phyloP scores from a whole-genome alignment of 1,140 invertebrate genomes.

The Drosophila ambigua region DNA sequence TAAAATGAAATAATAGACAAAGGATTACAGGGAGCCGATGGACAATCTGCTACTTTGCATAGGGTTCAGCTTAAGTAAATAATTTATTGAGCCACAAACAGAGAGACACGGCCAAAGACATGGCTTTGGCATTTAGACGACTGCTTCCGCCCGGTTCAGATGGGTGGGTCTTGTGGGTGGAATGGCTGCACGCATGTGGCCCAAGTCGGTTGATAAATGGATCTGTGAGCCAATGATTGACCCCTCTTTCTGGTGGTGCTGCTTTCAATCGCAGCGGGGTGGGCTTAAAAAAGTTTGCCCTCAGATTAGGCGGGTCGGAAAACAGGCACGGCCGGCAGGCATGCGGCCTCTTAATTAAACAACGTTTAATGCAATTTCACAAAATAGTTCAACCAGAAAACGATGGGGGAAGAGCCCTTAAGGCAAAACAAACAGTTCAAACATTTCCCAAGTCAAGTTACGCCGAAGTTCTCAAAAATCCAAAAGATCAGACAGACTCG shows the following conservation, averaged over 20 bases:
- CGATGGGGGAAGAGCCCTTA: conserved; percentile 30
- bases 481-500: not conserved
- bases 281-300: conserved; percentile 30
- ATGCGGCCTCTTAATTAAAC: conserved; percentile 64
- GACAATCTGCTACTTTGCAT: conserved; percentile 70
- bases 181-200: conserved; percentile 34
- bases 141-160: conserved; percentile 22
- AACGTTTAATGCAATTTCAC: conserved; percentile 58
- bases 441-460: conserved; percentile 20
- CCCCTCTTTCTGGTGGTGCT: conserved; percentile 22
- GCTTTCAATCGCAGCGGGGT: not conserved
- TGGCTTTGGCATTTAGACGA: conserved; percentile 30
- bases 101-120: conserved; percentile 18
- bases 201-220: conserved; percentile 61
- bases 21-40: conserved; percentile 66
- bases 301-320: conserved; percentile 39
- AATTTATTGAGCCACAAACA: conserved; percentile 69
- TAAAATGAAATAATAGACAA: conserved; percentile 78
- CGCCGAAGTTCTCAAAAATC: conserved; percentile 8
- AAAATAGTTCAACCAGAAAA: conserved; percentile 58
- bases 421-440: conserved; percentile 2
- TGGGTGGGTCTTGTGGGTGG: conserved; percentile 16
- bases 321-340: conserved; percentile 5
- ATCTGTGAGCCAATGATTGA: conserved; percentile 34
- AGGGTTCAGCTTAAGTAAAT: conserved; percentile 77